These are phyloP conservation scores for Cynopterus brachyotis DNA, from an alignment of 2,113 vertebrate species.

Conservation along the genomic window DNA sequence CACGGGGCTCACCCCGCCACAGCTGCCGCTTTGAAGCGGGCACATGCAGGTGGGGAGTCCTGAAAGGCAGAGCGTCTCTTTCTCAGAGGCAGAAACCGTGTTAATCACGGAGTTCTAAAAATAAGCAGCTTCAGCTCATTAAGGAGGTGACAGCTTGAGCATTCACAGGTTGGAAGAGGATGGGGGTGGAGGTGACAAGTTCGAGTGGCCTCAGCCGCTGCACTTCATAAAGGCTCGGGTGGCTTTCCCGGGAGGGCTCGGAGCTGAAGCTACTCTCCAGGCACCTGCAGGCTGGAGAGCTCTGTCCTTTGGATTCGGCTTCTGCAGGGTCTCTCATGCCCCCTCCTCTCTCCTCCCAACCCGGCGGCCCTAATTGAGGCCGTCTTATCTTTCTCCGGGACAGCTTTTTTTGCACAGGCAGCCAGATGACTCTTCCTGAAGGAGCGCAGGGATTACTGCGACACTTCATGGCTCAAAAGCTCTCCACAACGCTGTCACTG, in stretches of 20 bases:
- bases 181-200: background rate
- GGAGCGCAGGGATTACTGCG: background rate
- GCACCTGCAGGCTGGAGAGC: accelerated
- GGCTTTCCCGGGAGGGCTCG: background rate
- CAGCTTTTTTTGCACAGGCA: background rate
- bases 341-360: background rate
- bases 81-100: background rate
- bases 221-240: background rate
- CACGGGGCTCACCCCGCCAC: background rate
- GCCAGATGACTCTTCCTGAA: background rate
- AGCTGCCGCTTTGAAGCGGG: background rate
- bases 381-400: background rate
- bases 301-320: background rate
- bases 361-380: background rate
- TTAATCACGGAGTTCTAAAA: background rate
- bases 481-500: background rate
- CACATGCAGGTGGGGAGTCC: background rate
- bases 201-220: accelerated
- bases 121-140: background rate
- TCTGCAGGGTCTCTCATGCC: accelerated
- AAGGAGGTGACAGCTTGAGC: background rate
- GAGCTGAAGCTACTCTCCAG: too few species aligned
- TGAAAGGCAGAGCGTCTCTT: background rate
- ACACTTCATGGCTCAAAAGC: background rate
- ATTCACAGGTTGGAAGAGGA: background rate